These are phyloP conservation scores for Lycophotia porphyrea DNA, from an alignment of 2,888 invertebrate genomes.

Conservation along the genomic window DNA sequence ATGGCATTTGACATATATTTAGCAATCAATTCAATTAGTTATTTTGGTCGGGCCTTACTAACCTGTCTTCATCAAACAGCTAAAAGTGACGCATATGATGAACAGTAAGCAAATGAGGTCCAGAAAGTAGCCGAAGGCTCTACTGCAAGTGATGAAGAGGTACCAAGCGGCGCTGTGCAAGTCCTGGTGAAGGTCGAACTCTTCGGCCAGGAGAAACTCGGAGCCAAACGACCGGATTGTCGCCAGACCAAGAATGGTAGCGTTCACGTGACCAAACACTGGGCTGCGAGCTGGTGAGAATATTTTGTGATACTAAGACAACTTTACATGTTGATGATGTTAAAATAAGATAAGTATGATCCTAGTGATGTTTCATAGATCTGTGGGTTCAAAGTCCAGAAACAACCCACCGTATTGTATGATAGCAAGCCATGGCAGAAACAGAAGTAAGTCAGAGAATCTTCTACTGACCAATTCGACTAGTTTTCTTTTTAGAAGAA, in stretches of 20 bases:
- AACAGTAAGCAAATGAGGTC: constrained; percentile 92
- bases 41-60: constrained; percentile 41
- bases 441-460: not conserved
- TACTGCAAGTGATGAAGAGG: constrained; percentile 91
- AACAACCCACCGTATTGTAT: not conserved
- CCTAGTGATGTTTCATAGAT: not conserved
- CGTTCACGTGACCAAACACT: constrained; percentile 95
- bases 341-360: not conserved
- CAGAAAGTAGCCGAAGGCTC: constrained; percentile 92
- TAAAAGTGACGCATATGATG: constrained; percentile 91
- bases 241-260: constrained; percentile 94
- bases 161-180: constrained; percentile 92
- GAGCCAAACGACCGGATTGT: constrained; percentile 95
- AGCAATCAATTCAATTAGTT: not conserved
- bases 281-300: constrained; percentile 93
- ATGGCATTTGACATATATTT: not conserved
- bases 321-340: not conserved
- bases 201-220: constrained; percentile 91
- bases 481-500: not conserved
- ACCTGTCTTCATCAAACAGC: constrained; percentile 89
- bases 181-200: constrained; percentile 91
- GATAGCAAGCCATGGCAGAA: not conserved
- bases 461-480: not conserved
- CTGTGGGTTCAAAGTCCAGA: not conserved
- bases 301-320: constrained; percentile 4